Percentiles rank a stretch among this genome's conserved stretches.
Conservation (phyloP, 2,113 vertebrate genomes). For the Eublepharis macularius region DNA sequence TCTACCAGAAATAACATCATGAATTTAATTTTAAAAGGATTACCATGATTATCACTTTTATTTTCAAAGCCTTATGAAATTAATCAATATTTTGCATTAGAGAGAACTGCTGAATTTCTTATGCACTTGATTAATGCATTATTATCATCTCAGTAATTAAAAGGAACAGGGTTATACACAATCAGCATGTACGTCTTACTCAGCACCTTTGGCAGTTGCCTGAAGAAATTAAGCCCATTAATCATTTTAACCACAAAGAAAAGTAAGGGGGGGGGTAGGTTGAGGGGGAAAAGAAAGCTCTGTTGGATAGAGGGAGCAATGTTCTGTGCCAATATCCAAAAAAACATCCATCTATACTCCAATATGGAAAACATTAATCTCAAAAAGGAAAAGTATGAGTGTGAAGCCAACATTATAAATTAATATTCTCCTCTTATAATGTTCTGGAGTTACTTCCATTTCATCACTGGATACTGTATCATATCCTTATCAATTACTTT, state of each 20-base stretch:
- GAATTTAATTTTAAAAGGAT: conserved; percentile 57
- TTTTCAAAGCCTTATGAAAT: conserved; percentile 35
- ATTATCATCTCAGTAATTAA: conserved; percentile 75
- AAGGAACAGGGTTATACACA: conserved; percentile 62
- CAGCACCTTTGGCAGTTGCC: conserved; percentile 75
- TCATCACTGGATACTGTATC: neutral
- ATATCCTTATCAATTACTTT: neutral
- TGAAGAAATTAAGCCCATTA: conserved; percentile 79
- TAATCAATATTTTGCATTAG: conserved; percentile 54
- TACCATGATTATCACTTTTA: conserved; percentile 44
- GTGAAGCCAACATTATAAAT: conserved; percentile 36
- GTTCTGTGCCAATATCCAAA: conserved; percentile 34
- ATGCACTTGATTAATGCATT: conserved; percentile 67
- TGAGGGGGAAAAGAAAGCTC: conserved; percentile 48
- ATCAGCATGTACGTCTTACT: conserved; percentile 73
- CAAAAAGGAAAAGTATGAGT: neutral
- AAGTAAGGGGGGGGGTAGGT: conserved; percentile 43
- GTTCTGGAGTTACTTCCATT: neutral
- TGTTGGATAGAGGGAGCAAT: conserved; percentile 38
- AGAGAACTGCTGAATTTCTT: conserved; percentile 54
- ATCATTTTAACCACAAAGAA: conserved; percentile 70
- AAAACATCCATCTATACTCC: conserved; percentile 27
- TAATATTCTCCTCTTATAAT: neutral
- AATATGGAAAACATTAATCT: conserved; percentile 33
- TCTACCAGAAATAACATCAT: conserved; percentile 48